Conservation (phyloP, 1,140 invertebrate genomes). For the Macrotrachela quadricornifera region DNA sequence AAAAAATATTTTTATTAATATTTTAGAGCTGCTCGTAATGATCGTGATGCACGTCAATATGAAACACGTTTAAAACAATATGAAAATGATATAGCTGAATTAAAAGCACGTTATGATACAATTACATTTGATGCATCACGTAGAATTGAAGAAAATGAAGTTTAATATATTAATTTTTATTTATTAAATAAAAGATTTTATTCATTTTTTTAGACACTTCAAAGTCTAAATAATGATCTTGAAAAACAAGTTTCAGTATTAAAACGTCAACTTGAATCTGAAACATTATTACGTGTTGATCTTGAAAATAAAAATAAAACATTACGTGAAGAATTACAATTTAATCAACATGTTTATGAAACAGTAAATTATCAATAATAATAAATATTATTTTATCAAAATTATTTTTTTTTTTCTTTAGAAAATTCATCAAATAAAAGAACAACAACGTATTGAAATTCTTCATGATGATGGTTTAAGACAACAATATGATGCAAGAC, state of each 20-base stretch:
- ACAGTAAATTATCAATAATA: constrained; percentile 17
- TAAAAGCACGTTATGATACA: constrained; percentile 11
- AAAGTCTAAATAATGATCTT: constrained; percentile 51
- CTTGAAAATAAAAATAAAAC: constrained; percentile 75
- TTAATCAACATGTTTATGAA: constrained; percentile 48
- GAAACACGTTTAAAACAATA: constrained; percentile 23
- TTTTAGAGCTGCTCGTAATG: constrained; percentile 46
- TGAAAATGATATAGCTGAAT: constrained; percentile 16
- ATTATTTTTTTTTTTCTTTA: no score
- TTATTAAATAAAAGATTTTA: no score
- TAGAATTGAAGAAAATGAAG: constrained; percentile 12
- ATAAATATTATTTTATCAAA: no score
- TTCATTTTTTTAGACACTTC: constrained; percentile 36
- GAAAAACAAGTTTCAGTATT: constrained; percentile 50
- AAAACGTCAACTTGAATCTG: constrained; percentile 64
- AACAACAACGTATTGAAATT: no score
- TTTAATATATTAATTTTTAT: no score
- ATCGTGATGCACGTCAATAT: constrained; percentile 48
- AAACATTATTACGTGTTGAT: constrained; percentile 69
- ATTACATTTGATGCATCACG: constrained; percentile 12
- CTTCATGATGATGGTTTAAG: constrained; percentile 1
- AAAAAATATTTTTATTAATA: no score
- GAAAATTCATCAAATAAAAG: no score
- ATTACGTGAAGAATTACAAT: constrained; percentile 66
- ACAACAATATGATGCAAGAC: constrained; percentile 5